Percentiles rank a stretch among this genome's conserved stretches.
These are phyloP conservation scores for Rhinogobio ventralis DNA, from an alignment of 2,797 vertebrate species.

Conservation along the genomic window DNA sequence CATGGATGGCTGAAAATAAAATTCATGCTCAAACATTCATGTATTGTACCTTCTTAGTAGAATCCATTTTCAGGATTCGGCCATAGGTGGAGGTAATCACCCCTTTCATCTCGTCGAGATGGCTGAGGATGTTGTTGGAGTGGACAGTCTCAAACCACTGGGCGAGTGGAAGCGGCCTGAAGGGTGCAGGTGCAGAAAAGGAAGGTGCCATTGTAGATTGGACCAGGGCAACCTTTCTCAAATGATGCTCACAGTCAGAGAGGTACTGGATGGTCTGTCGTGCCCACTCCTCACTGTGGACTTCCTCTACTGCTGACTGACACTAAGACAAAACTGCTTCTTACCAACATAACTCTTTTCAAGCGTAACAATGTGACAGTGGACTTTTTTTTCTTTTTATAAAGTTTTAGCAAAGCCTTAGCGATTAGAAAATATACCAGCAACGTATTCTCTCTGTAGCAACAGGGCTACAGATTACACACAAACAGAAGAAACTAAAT, in stretches of 20 bases:
- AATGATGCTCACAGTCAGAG: neutral
- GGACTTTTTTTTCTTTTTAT: no score
- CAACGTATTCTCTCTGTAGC: no score
- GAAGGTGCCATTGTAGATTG: neutral
- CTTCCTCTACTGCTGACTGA: no score
- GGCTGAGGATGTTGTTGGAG: neutral
- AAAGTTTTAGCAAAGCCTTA: no score
- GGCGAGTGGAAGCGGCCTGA: neutral
- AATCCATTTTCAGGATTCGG: slow-evolving; percentile 8
- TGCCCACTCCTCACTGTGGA: no score
- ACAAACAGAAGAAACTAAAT: no score
- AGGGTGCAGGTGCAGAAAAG: slow-evolving; percentile 3
- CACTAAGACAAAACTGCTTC: no score
- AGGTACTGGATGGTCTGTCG: neutral
- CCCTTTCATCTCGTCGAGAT: neutral
- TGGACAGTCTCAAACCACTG: slow-evolving; percentile 26
- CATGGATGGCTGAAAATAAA: neutral
- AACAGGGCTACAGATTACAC: no score
- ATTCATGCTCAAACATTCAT: neutral
- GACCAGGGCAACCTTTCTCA: neutral
- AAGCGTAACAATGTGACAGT: no score
- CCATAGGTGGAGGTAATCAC: neutral
- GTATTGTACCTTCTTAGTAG: neutral
- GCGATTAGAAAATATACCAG: no score
- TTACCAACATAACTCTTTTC: no score